phyloP scores from a whole-genome alignment of 2,797 vertebrate genomes.

The Glossophaga mutica region DNA sequence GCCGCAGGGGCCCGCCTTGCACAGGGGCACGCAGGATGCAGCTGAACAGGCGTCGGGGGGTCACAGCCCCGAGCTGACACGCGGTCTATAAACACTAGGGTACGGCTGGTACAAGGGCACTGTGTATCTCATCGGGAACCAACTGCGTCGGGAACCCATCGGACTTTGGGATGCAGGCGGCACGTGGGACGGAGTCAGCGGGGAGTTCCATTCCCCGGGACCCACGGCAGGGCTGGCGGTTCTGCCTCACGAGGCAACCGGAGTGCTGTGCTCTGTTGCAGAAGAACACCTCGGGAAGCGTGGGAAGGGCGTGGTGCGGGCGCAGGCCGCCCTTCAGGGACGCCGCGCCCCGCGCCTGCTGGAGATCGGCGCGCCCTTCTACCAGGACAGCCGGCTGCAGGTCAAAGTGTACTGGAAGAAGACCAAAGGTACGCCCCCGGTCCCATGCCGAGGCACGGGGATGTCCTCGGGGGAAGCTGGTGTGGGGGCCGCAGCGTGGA shows the following conservation, averaged over 20 bases:
- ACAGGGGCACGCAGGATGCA: no score
- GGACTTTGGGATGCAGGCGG: no score
- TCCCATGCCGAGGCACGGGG: no score
- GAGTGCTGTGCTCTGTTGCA: constrained; percentile 49
- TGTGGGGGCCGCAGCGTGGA: no score
- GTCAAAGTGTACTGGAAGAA: constrained; percentile 97
- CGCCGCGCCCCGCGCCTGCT: constrained; percentile 86
- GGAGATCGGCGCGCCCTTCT: constrained; percentile 93
- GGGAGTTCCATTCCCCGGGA: background rate
- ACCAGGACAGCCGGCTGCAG: constrained; percentile 92
- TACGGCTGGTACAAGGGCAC: background rate
- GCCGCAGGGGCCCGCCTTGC: background rate
- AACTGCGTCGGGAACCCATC: background rate
- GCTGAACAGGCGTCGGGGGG: background rate
- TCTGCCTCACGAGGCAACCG: fast-evolving
- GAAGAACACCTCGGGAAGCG: constrained; percentile 80
- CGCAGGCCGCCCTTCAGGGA: constrained; percentile 81
- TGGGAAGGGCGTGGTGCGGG: constrained; percentile 66
- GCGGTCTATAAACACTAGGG: background rate
- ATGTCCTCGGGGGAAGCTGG: no score
- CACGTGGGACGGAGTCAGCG: fast-evolving
- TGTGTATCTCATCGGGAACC: background rate
- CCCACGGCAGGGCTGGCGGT: fast-evolving
- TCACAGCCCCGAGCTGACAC: background rate
- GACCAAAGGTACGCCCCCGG: constrained; percentile 84